These are phyloP conservation scores for Halocynthia aurantium DNA, from an alignment of 23 tunicate species.

Conservation along the genomic window DNA sequence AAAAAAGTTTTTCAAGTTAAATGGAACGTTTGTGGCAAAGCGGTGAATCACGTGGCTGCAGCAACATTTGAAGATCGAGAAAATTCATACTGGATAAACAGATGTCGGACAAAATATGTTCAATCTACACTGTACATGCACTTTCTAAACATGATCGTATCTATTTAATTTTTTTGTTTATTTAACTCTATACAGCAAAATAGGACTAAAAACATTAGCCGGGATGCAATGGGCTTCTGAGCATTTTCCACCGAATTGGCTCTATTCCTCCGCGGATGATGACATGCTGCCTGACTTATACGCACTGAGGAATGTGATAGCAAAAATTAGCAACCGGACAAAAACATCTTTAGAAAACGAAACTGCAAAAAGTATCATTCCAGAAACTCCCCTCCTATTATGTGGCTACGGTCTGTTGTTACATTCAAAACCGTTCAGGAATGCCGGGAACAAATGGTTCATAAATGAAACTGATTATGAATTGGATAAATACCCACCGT, in stretches of 20 bases:
- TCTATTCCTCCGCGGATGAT: conserved; percentile 5
- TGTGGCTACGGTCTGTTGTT: not conserved
- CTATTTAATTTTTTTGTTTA: not conserved
- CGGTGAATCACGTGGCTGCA: too few species aligned
- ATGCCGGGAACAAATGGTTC: conserved; percentile 1
- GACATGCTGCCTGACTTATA: conserved; percentile 12
- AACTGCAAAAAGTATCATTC: not conserved
- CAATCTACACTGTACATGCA: too few species aligned
- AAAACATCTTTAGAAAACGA: too few species aligned
- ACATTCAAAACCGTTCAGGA: not conserved
- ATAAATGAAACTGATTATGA: not conserved
- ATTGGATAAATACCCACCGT: not conserved
- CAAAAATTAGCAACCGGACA: not conserved
- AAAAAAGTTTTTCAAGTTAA: too few species aligned
- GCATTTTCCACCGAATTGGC: conserved; percentile 8
- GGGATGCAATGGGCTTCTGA: conserved; percentile 14
- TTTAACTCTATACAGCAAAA: not conserved
- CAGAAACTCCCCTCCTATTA: not conserved
- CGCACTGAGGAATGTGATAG: not conserved
- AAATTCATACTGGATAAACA: too few species aligned
- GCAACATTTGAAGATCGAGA: too few species aligned
- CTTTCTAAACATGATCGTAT: not conserved
- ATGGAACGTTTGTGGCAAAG: too few species aligned
- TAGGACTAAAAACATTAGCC: conserved; percentile 16
- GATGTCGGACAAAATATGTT: too few species aligned